These are phyloP conservation scores for Triplophysa tibetana DNA, from an alignment of 2,113 vertebrate genomes.

Conservation along the genomic window DNA sequence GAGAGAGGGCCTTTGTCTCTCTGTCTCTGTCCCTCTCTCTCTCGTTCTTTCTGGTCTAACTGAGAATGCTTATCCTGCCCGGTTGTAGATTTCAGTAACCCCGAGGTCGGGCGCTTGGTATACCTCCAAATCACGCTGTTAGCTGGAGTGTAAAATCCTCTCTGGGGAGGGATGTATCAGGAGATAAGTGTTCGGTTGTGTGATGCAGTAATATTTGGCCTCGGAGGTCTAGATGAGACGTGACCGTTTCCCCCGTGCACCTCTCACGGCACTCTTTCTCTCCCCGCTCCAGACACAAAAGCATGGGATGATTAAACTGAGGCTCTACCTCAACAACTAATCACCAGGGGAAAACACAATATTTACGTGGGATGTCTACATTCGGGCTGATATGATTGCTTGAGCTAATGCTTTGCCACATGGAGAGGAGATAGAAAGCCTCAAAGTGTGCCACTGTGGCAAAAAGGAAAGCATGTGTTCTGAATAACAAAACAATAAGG, in stretches of 20 bases:
- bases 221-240: slow-evolving; percentile 65
- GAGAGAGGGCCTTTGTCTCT: slow-evolving; percentile 50
- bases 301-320: slow-evolving; percentile 34
- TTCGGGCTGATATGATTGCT: slow-evolving; percentile 13
- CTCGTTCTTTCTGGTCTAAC: slow-evolving; percentile 41
- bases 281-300: slow-evolving; percentile 42
- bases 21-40: slow-evolving; percentile 18
- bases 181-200: slow-evolving; percentile 72
- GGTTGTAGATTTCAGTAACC: slow-evolving; percentile 71
- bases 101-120: slow-evolving; percentile 76
- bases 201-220: slow-evolving; percentile 70
- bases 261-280: slow-evolving; percentile 30
- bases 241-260: slow-evolving; percentile 60
- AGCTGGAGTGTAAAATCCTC: slow-evolving; percentile 70
- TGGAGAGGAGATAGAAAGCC: not conserved
- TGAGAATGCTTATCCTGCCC: slow-evolving; percentile 58
- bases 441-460: slow-evolving; percentile 15
- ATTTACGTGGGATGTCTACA: slow-evolving; percentile 24
- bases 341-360: slow-evolving; percentile 32
- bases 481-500: too few species aligned
- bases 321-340: slow-evolving; percentile 18
- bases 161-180: slow-evolving; percentile 64
- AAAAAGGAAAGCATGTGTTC: slow-evolving; percentile 1
- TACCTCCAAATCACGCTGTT: slow-evolving; percentile 72
- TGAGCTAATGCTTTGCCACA: not conserved